These are phyloP conservation scores for Catagonus wagneri DNA, from an alignment of 2,113 vertebrate species.

Conservation along the genomic window DNA sequence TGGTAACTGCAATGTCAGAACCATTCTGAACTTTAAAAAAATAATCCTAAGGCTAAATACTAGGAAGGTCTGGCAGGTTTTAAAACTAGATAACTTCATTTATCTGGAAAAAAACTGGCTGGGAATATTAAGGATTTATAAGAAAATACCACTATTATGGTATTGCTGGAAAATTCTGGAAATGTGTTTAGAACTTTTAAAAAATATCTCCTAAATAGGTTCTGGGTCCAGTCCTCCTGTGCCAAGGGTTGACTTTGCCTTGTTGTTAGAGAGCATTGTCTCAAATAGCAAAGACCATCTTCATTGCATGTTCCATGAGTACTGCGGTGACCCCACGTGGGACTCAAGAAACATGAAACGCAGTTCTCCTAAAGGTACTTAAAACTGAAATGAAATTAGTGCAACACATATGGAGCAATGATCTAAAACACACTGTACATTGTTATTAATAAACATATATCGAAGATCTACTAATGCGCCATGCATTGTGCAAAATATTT, in stretches of 20 bases:
- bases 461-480: neutral
- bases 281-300: neutral
- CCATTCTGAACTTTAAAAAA: constrained; percentile 50
- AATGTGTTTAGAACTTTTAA: neutral
- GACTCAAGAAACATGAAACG: neutral
- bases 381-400: neutral
- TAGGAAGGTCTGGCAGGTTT: constrained; percentile 53
- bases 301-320: neutral
- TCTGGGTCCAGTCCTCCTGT: neutral
- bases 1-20: constrained; percentile 25
- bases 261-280: neutral
- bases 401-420: neutral
- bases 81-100: constrained; percentile 62
- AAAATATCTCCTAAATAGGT: constrained; percentile 33
- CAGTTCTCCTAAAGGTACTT: neutral
- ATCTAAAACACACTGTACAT: neutral
- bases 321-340: neutral
- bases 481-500: neutral
- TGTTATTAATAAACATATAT: neutral
- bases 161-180: constrained; percentile 50
- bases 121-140: constrained; percentile 54
- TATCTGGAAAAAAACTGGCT: constrained; percentile 45
- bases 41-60: constrained; percentile 39
- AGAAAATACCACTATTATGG: constrained; percentile 34
- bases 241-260: neutral